Conservation (phyloP, 2,113 vertebrate species). For the Phalacrocorax aristotelis region DNA sequence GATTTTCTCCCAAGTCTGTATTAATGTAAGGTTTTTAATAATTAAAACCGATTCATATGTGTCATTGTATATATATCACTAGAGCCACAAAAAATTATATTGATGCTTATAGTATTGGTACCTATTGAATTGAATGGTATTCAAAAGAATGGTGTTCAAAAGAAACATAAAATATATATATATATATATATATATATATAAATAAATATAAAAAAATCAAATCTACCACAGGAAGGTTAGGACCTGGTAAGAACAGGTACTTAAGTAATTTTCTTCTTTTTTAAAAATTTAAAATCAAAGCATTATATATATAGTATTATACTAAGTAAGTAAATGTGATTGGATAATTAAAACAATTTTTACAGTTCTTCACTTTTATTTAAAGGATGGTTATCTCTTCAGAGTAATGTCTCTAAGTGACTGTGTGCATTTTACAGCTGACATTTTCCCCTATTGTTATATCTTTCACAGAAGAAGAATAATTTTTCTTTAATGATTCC, state of each 20-base stretch:
- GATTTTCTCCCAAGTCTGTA: slow-evolving; percentile 5
- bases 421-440: neutral
- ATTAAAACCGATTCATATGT: slow-evolving; percentile 26
- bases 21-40: slow-evolving; percentile 18
- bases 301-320: neutral
- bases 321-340: neutral
- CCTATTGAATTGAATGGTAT: neutral
- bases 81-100: neutral
- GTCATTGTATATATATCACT: neutral
- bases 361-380: neutral
- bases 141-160: neutral
- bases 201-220: neutral
- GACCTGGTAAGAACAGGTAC: neutral
- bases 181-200: too few species aligned
- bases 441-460: neutral
- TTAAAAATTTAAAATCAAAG: neutral
- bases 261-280: neutral
- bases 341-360: slow-evolving; percentile 5
- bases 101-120: neutral
- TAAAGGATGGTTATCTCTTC: neutral
- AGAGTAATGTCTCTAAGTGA: neutral
- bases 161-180: neutral
- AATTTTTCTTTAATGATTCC: neutral
- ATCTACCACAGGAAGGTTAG: slow-evolving; percentile 8
- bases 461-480: neutral